Percentiles rank a stretch among this genome's conserved stretches.
phyloP scores from a whole-genome alignment of 2,797 vertebrate species.

The Melanotaenia nigrans region DNA sequence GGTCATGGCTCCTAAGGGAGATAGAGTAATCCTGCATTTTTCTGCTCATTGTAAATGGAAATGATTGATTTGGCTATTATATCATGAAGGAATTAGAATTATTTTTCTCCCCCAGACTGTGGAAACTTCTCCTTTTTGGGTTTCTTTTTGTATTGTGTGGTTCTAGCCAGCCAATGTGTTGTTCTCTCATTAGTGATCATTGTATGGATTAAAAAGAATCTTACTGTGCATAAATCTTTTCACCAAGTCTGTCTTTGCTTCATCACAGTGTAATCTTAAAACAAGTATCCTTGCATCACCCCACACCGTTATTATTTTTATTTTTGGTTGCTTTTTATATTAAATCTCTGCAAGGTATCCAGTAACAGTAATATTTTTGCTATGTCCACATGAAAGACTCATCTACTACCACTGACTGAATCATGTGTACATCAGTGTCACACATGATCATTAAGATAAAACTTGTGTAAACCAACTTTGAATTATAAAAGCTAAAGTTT shows the following conservation, averaged over 20 bases:
- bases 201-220: slow-evolving; percentile 65
- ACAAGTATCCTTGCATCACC: slow-evolving; percentile 33
- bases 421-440: slow-evolving; percentile 11
- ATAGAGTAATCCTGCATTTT: slow-evolving; percentile 55
- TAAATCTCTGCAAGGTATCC: slow-evolving; percentile 2
- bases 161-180: slow-evolving; percentile 20
- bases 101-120: slow-evolving; percentile 31
- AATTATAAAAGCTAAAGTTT: slow-evolving; percentile 5
- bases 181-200: slow-evolving; percentile 46
- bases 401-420: slow-evolving; percentile 24
- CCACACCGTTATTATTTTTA: slow-evolving; percentile 8
- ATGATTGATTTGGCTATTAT: slow-evolving; percentile 70
- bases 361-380: slow-evolving; percentile 10
- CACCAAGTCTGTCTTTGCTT: slow-evolving; percentile 55
- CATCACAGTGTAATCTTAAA: slow-evolving; percentile 57
- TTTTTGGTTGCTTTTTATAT: slow-evolving; percentile 17
- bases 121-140: slow-evolving; percentile 25
- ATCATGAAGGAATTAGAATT: slow-evolving; percentile 52
- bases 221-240: slow-evolving; percentile 64
- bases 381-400: slow-evolving; percentile 10
- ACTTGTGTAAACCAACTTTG: slow-evolving; percentile 12
- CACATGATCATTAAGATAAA: slow-evolving; percentile 18
- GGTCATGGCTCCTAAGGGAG: slow-evolving; percentile 42
- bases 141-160: slow-evolving; percentile 52
- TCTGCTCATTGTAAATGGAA: slow-evolving; percentile 51